Conservation (phyloP, 2,797 vertebrate genomes). For the Chelidonichthys spinosus region DNA sequence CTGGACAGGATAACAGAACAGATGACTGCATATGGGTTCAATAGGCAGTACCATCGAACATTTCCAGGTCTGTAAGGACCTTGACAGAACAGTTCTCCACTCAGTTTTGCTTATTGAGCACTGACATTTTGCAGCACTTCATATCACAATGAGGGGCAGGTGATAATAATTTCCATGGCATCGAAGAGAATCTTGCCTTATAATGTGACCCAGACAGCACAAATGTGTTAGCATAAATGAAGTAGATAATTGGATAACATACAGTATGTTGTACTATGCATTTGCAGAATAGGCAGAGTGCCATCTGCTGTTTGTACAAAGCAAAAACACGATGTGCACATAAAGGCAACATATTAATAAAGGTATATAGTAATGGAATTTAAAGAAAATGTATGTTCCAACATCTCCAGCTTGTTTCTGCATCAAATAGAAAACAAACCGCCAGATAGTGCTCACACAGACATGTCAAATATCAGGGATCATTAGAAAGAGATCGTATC, state of each 20-base stretch:
- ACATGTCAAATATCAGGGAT: neutral
- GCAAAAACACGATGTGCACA: slow-evolving; percentile 31
- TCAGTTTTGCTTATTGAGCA: slow-evolving; percentile 7
- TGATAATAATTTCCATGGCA: slow-evolving; percentile 20
- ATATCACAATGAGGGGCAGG: neutral
- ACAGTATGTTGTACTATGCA: slow-evolving; percentile 11
- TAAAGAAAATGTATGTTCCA: slow-evolving; percentile 4
- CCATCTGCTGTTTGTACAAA: slow-evolving; percentile 73
- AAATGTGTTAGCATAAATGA: slow-evolving; percentile 31
- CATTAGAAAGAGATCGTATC: neutral
- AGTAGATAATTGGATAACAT: slow-evolving; percentile 26
- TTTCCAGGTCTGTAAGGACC: slow-evolving; percentile 9
- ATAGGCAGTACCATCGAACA: slow-evolving; percentile 1
- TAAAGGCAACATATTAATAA: slow-evolving; percentile 11
- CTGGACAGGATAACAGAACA: slow-evolving; percentile 23
- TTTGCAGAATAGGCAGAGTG: slow-evolving; percentile 57
- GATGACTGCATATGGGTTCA: slow-evolving; percentile 12
- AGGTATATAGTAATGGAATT: neutral
- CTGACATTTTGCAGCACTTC: slow-evolving; percentile 26
- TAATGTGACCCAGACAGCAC: neutral
- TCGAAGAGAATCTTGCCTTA: slow-evolving; percentile 30
- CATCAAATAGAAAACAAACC: neutral
- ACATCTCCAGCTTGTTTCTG: neutral
- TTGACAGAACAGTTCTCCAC: slow-evolving; percentile 10
- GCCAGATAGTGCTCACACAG: neutral